A percentile compares a stretch with the other conserved stretches of the same genome.
Evolutionary conservation across 2,888 invertebrate species (phyloP).

Genomic region (Drosophila anceps): DNA sequence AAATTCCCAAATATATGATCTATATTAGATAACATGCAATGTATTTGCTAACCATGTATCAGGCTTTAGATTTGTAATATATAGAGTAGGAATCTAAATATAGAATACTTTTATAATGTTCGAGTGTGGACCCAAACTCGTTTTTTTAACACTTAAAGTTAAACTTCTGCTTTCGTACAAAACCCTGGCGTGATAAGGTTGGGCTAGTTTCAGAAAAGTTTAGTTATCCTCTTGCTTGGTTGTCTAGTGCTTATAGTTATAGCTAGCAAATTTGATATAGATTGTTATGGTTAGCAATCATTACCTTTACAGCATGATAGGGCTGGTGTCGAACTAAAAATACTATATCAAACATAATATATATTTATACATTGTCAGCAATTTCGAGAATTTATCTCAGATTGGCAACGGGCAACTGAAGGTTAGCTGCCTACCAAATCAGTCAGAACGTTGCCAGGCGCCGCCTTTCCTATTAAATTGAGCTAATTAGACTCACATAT

Average conservation of each 20-base stretch:
- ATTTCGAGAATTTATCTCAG: background rate
- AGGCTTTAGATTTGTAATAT: background rate
- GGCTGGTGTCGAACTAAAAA: background rate
- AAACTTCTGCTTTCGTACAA: no score
- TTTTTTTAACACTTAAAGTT: no score
- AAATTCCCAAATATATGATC: background rate
- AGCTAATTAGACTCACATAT: constrained; percentile 52
- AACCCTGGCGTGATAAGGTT: no score
- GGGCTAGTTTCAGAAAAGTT: background rate
- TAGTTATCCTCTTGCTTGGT: background rate
- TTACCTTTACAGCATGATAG: background rate
- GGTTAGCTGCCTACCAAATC: constrained; percentile 17
- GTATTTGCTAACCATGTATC: background rate
- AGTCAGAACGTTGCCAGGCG: constrained; percentile 37
- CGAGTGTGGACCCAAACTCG: no score
- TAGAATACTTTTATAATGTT: background rate
- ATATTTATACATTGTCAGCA: background rate
- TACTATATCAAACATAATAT: background rate
- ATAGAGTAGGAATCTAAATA: background rate
- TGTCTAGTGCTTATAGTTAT: background rate
- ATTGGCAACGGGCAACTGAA: constrained; percentile 3
- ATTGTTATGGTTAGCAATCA: background rate
- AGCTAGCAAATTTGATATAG: background rate
- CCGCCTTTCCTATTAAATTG: constrained; percentile 39
- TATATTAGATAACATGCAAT: background rate